Evolutionary conservation across 1,140 invertebrate genomes (phyloP), one percentile per base, ranked within the genome.

Genomic region (Pseudomyrmex sp.): DNA sequence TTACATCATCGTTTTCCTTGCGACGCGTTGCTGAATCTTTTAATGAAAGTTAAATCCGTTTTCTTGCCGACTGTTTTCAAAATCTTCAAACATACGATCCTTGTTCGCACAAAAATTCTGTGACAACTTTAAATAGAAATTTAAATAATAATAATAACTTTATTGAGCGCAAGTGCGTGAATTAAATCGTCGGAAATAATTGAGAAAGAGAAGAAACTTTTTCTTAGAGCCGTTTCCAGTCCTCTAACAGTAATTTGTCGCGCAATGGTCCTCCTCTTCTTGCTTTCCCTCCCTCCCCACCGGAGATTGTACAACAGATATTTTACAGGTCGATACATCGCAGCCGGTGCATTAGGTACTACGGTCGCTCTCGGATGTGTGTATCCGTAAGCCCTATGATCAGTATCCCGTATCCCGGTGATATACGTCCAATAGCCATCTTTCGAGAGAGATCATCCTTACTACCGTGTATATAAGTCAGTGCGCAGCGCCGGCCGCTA

Each of bases 361-460:
- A 20, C 44, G 76, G 35, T n/a, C 54, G 54, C 58, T 10, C 58
- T 10, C 23, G 20, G 54, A 56, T 26, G 54, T 70, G 76, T 80
- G 76, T 80, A 80, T 61, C 54, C 46, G 76, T 80, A 72, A 80
- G 66, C 66, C 54, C 76, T 50, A 35, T 80, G 76, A 80, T 80
- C 76, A 80, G 76, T 80, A 80, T 80, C 76, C 35, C 76, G 76
- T 54, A 59, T 80, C 54, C 44, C 76, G 23, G 15, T 80, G 76
- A 80, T 80, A 80, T 80, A 80, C 68, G 66, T 80, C 66, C 76
- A 80, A 80, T 80, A 80, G 20, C 66, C 76, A 66, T 80, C 65
- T 80, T 80, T 80, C 66, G 76, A 80, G 54, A 80, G 68, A 73
- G 66, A 74, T 85, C 56, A 70, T 87, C 23, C 82, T 56, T 65